A percentile compares a stretch with the other conserved stretches of the same genome.
Evolutionary conservation across 2,888 invertebrate species (phyloP).

Genomic region (Caenorhabditis sp.): DNA sequence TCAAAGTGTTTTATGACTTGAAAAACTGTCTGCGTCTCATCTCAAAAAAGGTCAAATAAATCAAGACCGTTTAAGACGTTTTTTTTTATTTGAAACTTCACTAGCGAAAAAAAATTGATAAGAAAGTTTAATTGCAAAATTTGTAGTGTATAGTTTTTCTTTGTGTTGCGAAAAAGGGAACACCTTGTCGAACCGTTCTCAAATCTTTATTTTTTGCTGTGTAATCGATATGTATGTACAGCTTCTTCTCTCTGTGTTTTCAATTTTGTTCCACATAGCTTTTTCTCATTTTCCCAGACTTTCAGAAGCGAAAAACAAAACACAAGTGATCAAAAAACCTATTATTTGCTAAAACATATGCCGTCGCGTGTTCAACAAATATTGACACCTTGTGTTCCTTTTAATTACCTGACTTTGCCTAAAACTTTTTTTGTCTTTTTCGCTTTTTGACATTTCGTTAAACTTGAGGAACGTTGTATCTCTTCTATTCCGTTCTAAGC

Average conservation of each 20-base stretch:
- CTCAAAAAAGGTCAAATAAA: no score
- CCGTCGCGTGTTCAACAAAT: no score
- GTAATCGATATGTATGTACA: background rate
- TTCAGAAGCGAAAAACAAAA: background rate
- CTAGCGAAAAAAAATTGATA: no score
- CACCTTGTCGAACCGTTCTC: no score
- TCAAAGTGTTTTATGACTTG: no score
- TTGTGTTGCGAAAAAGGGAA: no score
- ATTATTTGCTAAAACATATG: background rate
- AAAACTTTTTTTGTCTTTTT: background rate
- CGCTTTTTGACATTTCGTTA: background rate
- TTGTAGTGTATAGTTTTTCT: no score
- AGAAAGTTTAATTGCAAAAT: no score
- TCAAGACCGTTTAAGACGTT: no score
- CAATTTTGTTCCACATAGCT: background rate
- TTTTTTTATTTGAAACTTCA: no score
- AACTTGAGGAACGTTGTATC: background rate
- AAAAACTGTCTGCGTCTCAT: no score
- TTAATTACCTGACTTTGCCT: background rate
- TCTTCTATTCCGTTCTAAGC: slow-evolving; percentile 15
- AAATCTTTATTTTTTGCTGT: background rate
- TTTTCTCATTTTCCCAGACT: background rate
- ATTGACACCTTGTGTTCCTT: background rate
- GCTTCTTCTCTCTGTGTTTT: background rate
- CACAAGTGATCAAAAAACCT: background rate